A percentile compares a stretch with the other conserved stretches of the same genome.
phyloP scores from a whole-genome alignment of 2,113 vertebrate species.

The Genyomyrus donnyi region DNA sequence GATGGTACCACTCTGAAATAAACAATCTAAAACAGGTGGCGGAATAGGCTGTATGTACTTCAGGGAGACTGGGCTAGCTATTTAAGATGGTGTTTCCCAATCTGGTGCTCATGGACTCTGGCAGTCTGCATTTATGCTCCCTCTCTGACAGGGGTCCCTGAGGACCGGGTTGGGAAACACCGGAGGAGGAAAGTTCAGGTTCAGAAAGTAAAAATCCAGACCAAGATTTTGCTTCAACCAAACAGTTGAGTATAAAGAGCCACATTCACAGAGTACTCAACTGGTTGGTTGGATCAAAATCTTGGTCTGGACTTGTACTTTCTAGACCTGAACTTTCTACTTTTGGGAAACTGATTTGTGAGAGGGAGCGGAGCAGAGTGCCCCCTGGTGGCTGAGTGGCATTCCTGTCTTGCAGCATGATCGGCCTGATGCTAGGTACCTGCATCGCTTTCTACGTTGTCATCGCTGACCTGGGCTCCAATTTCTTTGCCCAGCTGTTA shows the following conservation, averaged over 20 bases:
- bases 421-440: conserved; percentile 94
- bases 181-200: background rate
- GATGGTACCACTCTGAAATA: background rate
- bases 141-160: background rate
- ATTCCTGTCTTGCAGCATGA: conserved; percentile 65
- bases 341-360: background rate
- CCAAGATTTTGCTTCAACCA: background rate
- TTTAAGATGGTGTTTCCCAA: background rate
- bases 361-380: background rate
- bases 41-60: background rate
- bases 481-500: conserved; percentile 83
- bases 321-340: background rate
- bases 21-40: background rate
- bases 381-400: background rate
- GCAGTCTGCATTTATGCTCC: background rate
- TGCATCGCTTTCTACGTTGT: conserved; percentile 97
- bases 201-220: background rate
- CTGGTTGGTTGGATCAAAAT: background rate
- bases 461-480: conserved; percentile 91
- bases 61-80: background rate
- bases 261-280: background rate
- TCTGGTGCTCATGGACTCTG: background rate
- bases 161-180: background rate
- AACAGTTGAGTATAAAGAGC: background rate
- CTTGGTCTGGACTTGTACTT: background rate